These are phyloP conservation scores for Axea sp. DNA, from an alignment of 2,888 invertebrate species.

Conservation along the genomic window DNA sequence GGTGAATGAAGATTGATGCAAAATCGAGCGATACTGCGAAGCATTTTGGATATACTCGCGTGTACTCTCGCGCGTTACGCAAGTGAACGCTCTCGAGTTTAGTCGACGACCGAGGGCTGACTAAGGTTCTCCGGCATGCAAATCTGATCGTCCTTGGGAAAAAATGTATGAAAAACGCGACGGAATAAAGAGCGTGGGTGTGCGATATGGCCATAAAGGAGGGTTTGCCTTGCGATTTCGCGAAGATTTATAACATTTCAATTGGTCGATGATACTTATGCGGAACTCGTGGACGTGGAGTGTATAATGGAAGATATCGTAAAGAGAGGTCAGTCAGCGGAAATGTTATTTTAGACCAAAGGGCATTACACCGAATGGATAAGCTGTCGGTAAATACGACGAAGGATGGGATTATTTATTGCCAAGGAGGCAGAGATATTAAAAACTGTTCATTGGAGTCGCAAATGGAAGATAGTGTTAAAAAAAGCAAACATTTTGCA, in stretches of 20 bases:
- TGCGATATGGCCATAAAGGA: slow-evolving; percentile 57
- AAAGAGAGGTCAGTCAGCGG: slow-evolving; percentile 57
- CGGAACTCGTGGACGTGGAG: slow-evolving; percentile 51
- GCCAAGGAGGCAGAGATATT: slow-evolving; percentile 8
- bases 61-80: slow-evolving; percentile 54
- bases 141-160: slow-evolving; percentile 66
- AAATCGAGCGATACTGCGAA: slow-evolving; percentile 23
- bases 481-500: not conserved
- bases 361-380: slow-evolving; percentile 38
- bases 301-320: slow-evolving; percentile 60
- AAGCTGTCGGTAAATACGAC: slow-evolving; percentile 30
- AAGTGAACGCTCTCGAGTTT: slow-evolving; percentile 65
- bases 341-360: slow-evolving; percentile 55
- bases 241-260: slow-evolving; percentile 64
- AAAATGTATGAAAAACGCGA: slow-evolving; percentile 55
- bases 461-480: not conserved
- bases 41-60: slow-evolving; percentile 20
- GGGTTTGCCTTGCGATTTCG: slow-evolving; percentile 51
- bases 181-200: slow-evolving; percentile 56
- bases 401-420: slow-evolving; percentile 43
- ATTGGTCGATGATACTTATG: slow-evolving; percentile 61
- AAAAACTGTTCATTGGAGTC: slow-evolving; percentile 20
- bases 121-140: slow-evolving; percentile 74
- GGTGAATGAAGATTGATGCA: slow-evolving; percentile 25
- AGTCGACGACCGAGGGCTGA: slow-evolving; percentile 66